Base-by-base conservation (phyloP, 92 coral and sea anemone genomes). In the Phymanthus crucifer region DNA sequence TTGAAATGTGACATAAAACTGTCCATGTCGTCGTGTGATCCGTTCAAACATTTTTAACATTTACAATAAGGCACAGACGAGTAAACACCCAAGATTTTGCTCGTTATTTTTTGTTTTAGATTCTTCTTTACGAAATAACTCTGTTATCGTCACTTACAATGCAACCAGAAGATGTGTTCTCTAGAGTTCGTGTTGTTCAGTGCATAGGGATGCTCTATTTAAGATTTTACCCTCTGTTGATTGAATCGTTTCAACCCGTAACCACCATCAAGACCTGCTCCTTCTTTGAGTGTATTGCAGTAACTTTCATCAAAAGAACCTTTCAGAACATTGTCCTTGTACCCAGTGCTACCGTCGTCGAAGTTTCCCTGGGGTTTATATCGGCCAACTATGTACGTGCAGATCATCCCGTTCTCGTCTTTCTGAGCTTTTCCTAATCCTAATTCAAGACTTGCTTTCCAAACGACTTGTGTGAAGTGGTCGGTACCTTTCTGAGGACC, bases 391-490 rank as follows among this genome's bases (percentile, higher is more conserved):
- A 87, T 88, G 54, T 77, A 91, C 1, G 85, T 43, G 47, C 94
- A 91, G 27, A 72, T 78, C 79, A 83, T 52, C 17, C 69, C 50
- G 6, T 32, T 27, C 26, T 12, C 10, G 23, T 19, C 8, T 65
- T 38, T 68, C 10, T 50, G 32, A 1, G 84, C 85, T 37, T 33
- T 71, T 19, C 89, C 89, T 18, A 85, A 73, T 7, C 89, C 89
- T 21, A 87, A 75, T 71, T 81, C 80, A 2, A 40, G 78, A 71
- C 89, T 84, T 16, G n/a, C 83, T 7, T 84, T 90, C 94, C 94
- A 90, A 24, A 90, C 91, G 13, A 90, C 89, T 71, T 90, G 94
- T 21, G 94, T 90, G 19, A 90, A 90, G 64, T 90, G 91, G 0
- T 91, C 91, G 3, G 91, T 84, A 21, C 73, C 84, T 0, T 76